phyloP scores from a whole-genome alignment of 2,113 vertebrate genomes.

The Elephantulus edwardii region DNA sequence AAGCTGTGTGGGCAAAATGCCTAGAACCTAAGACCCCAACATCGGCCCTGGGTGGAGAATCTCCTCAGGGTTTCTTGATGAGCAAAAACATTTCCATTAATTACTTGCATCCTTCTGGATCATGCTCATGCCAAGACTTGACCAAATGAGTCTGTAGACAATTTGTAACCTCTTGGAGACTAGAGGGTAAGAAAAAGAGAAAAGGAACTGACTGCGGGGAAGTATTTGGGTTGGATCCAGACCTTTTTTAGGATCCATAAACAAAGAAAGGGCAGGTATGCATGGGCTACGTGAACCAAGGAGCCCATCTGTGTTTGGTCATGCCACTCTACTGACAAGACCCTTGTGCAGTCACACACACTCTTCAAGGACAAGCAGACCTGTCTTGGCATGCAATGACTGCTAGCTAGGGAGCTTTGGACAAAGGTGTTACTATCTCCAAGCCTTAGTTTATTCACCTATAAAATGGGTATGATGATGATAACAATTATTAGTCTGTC shows the following conservation, averaged over 20 bases:
- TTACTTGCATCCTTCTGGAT: not conserved
- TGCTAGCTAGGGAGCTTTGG: not conserved
- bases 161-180: not conserved
- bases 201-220: not conserved
- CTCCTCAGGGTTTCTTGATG: not conserved
- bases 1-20: not conserved
- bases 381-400: not conserved
- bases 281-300: not conserved
- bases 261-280: not conserved
- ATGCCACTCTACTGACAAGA: too few species aligned
- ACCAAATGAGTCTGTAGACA: not conserved
- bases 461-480: not conserved
- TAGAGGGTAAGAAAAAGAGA: not conserved
- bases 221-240: not conserved
- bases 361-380: not conserved
- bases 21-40: not conserved
- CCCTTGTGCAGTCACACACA: not conserved
- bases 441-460: not conserved
- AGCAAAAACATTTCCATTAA: not conserved
- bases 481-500: not conserved
- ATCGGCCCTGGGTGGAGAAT: not conserved
- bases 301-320: too few species aligned
- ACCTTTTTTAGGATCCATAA: not conserved
- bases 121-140: not conserved
- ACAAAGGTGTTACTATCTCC: not conserved